phyloP scores from a whole-genome alignment of 2,797 vertebrate species.

The Harpagifer antarcticus region DNA sequence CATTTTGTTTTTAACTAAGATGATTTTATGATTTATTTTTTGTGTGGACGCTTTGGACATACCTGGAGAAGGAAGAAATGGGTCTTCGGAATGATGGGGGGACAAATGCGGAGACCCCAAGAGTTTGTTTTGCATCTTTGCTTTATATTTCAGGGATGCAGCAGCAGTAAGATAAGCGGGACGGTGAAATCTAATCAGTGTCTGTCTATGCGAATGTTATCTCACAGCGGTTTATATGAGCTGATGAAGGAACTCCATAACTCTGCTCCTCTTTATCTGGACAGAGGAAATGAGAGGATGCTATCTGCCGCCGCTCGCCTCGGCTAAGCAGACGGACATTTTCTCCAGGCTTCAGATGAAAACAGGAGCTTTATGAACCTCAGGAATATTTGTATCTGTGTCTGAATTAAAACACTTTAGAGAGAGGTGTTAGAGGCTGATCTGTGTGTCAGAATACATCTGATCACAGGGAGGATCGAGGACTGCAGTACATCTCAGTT shows the following conservation, averaged over 20 bases:
- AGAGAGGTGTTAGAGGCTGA: slow-evolving; percentile 1
- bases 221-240: slow-evolving; percentile 76
- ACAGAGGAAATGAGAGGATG: slow-evolving; percentile 85
- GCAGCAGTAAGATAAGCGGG: slow-evolving; percentile 65
- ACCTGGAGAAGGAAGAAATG: too few relatives aligned
- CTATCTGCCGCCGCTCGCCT: slow-evolving; percentile 65
- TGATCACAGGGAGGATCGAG: too few relatives aligned
- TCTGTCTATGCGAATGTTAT: slow-evolving; percentile 82
- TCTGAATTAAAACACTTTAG: slow-evolving; percentile 38
- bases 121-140: too few relatives aligned
- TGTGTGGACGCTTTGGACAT: too few relatives aligned
- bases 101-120: too few relatives aligned
- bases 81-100: too few relatives aligned
- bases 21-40: too few relatives aligned
- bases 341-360: slow-evolving; percentile 61
- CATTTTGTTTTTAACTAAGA: too few relatives aligned
- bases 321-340: slow-evolving; percentile 67
- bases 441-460: too few relatives aligned
- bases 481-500: too few relatives aligned
- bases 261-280: slow-evolving; percentile 79
- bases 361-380: slow-evolving; percentile 55
- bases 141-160: slow-evolving; percentile 66
- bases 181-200: slow-evolving; percentile 77
- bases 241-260: slow-evolving; percentile 77
- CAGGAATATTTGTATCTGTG: background rate